These are phyloP conservation scores for Thermophis baileyi DNA, from an alignment of 2,113 vertebrate genomes.

Conservation along the genomic window DNA sequence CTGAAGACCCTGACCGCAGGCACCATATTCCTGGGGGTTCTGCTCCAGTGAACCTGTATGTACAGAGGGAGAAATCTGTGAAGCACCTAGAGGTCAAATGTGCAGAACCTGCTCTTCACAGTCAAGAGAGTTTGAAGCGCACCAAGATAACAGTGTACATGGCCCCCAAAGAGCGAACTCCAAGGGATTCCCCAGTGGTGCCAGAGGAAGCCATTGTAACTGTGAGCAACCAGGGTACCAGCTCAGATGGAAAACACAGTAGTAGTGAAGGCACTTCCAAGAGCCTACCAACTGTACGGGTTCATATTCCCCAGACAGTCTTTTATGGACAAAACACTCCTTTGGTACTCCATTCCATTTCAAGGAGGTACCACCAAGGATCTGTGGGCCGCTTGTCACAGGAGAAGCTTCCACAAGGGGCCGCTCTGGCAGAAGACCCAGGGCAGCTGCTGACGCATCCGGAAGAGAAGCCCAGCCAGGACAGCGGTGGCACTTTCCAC, in stretches of 20 bases:
- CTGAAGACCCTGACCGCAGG: neutral
- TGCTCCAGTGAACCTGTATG: slow-evolving; percentile 1
- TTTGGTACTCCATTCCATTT: slow-evolving; percentile 64
- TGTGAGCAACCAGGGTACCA: neutral
- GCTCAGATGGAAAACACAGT: neutral
- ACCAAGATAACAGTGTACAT: slow-evolving; percentile 74
- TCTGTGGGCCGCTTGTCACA: accelerated
- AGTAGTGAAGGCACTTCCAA: slow-evolving; percentile 8
- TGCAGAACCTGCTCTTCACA: neutral
- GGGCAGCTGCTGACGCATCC: neutral
- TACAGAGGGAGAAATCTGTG: slow-evolving; percentile 43
- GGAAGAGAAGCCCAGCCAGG: slow-evolving; percentile 13
- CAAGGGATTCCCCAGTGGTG: slow-evolving; percentile 9
- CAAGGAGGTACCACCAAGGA: slow-evolving; percentile 40
- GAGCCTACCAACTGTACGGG: slow-evolving; percentile 43
- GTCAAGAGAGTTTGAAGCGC: slow-evolving; percentile 63
- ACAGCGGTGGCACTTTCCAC: slow-evolving; percentile 40
- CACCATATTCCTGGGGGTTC: neutral
- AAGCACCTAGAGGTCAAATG: slow-evolving; percentile 56
- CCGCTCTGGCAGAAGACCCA: neutral
- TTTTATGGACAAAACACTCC: slow-evolving; percentile 73
- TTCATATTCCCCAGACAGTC: slow-evolving; percentile 71
- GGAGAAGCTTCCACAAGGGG: neutral
- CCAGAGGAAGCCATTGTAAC: slow-evolving; percentile 2
- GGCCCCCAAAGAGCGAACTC: slow-evolving; percentile 47